A percentile compares a stretch with the other conserved stretches of the same genome.
These are phyloP conservation scores for Strongylocentrotus purpuratus DNA, from an alignment of 35 echinoderm and acorn worm genomes.

Conservation along the genomic window DNA sequence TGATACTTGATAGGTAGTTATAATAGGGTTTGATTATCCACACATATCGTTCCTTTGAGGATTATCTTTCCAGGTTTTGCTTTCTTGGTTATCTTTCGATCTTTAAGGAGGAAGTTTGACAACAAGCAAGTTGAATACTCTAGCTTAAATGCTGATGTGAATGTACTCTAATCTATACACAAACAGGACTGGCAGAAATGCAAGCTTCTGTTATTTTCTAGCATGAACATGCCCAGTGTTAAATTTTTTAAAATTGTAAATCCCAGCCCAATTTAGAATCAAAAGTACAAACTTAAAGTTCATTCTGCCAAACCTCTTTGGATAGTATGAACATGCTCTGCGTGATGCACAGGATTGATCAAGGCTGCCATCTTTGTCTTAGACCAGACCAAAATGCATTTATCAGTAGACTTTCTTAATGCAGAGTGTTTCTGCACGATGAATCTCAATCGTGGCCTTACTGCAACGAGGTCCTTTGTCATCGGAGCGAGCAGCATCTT, in stretches of 20 bases:
- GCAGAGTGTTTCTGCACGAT: not conserved
- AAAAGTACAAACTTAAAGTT: conserved; percentile 1
- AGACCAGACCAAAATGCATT: not conserved
- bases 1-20: not conserved
- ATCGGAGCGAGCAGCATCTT: not conserved
- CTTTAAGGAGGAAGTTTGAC: not conserved
- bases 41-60: not conserved
- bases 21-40: not conserved
- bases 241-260: not conserved
- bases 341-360: not conserved
- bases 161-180: not conserved
- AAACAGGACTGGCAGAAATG: not conserved
- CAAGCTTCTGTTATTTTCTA: not conserved
- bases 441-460: not conserved
- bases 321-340: not conserved
- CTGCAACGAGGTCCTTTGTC: not conserved
- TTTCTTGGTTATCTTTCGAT: not conserved
- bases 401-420: not conserved
- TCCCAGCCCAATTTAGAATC: not conserved
- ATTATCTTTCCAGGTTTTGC: not conserved
- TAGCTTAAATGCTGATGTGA: not conserved
- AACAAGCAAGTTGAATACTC: not conserved
- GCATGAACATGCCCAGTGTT: not conserved
- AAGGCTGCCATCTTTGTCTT: not conserved
- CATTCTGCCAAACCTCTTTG: not conserved